Evolutionary conservation across 2,888 invertebrate genomes (phyloP).

Genomic region (Dinocampus coccinellae): DNA sequence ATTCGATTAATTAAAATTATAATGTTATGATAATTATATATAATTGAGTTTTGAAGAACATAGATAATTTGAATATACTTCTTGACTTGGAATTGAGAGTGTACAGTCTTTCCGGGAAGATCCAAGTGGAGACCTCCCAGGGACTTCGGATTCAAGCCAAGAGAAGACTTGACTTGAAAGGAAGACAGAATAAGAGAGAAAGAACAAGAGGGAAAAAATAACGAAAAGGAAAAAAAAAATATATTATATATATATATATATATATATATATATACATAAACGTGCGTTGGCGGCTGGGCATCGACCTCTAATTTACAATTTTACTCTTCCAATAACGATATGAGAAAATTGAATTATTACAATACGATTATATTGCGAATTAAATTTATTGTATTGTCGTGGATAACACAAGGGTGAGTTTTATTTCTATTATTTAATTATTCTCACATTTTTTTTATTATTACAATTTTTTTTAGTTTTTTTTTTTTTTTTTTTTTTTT

Average conservation of each 20-base stretch:
- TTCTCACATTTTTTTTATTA: no score
- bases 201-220: background rate
- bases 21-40: no score
- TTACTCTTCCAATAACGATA: conserved; percentile 1
- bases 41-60: background rate
- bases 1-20: no score
- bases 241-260: background rate
- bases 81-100: background rate
- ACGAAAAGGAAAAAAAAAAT: background rate
- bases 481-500: no score
- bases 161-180: conserved; percentile 16
- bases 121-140: conserved; percentile 30
- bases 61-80: background rate
- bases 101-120: conserved; percentile 26
- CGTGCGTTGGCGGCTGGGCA: conserved; percentile 37
- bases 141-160: conserved; percentile 38
- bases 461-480: no score
- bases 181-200: background rate
- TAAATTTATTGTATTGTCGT: conserved; percentile 3
- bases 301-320: conserved; percentile 35
- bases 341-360: background rate
- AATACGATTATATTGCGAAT: conserved; percentile 6
- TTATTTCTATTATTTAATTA: background rate
- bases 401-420: conserved; percentile 34
- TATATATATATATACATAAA: no score